These are phyloP conservation scores for Hippocampus kuda DNA, from an alignment of 2,797 vertebrate genomes.

Conservation along the genomic window DNA sequence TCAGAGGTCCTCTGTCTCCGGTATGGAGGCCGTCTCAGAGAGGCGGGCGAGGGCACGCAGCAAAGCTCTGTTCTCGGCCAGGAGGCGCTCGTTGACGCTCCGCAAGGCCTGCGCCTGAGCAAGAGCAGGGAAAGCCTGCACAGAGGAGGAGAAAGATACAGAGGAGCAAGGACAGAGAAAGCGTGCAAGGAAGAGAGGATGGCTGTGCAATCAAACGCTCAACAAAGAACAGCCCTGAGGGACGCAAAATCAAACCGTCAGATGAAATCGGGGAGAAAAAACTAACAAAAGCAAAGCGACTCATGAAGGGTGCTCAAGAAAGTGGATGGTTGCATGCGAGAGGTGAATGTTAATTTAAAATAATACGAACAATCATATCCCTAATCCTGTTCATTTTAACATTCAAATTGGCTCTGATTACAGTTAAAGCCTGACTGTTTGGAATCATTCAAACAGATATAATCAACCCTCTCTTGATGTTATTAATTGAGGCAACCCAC, in stretches of 20 bases:
- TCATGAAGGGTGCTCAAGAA: background rate
- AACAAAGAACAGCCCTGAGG: conserved; percentile 14
- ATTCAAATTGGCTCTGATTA: background rate
- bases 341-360: background rate
- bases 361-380: background rate
- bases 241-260: conserved; percentile 14
- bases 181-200: conserved; percentile 38
- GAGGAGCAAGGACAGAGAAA: conserved; percentile 36
- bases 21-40: conserved; percentile 75
- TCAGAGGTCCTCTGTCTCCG: conserved; percentile 87
- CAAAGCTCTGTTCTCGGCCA: conserved; percentile 90
- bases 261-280: conserved; percentile 16
- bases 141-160: conserved; percentile 61
- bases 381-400: background rate
- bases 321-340: background rate
- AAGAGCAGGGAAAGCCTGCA: conserved; percentile 84
- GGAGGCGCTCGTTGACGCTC: conserved; percentile 81
- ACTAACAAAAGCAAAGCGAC: conserved; percentile 25
- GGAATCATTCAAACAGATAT: background rate
- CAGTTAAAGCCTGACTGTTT: background rate
- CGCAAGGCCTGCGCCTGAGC: conserved; percentile 83
- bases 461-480: conserved; percentile 21
- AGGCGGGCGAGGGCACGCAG: conserved; percentile 82
- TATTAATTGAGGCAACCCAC: conserved; percentile 43
- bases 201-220: conserved; percentile 1